Evolutionary conservation across 2,797 vertebrate genomes (phyloP).

Genomic region (Agapornis canus): DNA sequence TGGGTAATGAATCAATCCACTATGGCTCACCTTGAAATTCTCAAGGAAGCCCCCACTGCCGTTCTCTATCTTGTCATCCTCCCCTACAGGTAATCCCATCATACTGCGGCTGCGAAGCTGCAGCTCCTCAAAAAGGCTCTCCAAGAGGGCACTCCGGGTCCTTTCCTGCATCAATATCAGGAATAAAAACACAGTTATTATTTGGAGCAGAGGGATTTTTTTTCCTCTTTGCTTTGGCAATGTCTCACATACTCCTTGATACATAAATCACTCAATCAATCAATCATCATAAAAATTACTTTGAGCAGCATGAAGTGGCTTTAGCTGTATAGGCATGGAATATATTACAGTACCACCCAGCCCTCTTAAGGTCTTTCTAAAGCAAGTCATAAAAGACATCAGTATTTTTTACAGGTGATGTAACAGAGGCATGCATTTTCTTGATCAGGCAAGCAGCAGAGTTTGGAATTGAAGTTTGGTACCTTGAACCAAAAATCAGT

Average conservation of each 20-base stretch:
- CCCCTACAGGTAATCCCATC: constrained; percentile 84
- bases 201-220: rapidly evolving
- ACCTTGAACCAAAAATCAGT: neutral
- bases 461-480: neutral
- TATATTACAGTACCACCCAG: neutral
- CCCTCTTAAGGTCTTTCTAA: neutral
- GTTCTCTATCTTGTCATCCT: constrained; percentile 90
- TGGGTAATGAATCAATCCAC: neutral
- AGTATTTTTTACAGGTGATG: neutral
- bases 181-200: neutral
- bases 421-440: neutral
- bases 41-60: constrained; percentile 91
- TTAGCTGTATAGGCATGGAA: neutral
- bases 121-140: constrained; percentile 91
- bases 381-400: neutral
- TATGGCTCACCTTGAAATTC: constrained; percentile 87
- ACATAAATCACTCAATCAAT: neutral
- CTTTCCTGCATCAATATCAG: constrained; percentile 80
- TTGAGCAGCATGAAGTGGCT: neutral
- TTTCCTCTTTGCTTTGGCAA: neutral
- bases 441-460: neutral
- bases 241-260: neutral
- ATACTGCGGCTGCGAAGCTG: constrained; percentile 90
- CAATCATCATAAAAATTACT: neutral
- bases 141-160: constrained; percentile 88